phyloP scores from a whole-genome alignment of 2,797 vertebrate species.

The Sebastes matsubarae region DNA sequence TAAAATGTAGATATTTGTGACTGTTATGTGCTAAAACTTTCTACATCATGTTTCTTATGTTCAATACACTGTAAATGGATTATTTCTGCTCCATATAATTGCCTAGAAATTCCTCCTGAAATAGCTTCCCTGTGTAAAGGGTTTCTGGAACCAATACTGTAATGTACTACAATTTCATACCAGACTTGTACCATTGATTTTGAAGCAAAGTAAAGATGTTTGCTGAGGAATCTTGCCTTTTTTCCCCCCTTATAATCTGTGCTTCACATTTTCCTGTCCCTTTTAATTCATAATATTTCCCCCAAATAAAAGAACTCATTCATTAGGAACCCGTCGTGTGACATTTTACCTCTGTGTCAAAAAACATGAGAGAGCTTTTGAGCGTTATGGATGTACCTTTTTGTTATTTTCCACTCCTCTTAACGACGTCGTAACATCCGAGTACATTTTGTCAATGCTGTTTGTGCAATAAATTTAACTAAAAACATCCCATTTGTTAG shows the following conservation, averaged over 20 bases:
- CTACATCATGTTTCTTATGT: slow-evolving; percentile 2
- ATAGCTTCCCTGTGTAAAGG: slow-evolving; percentile 5
- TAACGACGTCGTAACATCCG: slow-evolving; percentile 70
- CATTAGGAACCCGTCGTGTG: slow-evolving; percentile 24
- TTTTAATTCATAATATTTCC: slow-evolving; percentile 22
- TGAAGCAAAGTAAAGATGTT: slow-evolving; percentile 12
- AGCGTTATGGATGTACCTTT: slow-evolving; percentile 56
- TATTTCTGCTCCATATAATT: slow-evolving; percentile 12
- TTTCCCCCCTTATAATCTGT: not conserved
- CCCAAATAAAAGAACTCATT: slow-evolving; percentile 45
- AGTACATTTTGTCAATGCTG: slow-evolving; percentile 82
- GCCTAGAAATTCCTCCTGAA: not conserved
- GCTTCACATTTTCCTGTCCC: slow-evolving; percentile 22
- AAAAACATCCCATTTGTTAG: slow-evolving; percentile 40
- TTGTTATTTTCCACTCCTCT: slow-evolving; percentile 66
- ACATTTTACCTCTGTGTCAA: slow-evolving; percentile 51
- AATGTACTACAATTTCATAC: slow-evolving; percentile 49
- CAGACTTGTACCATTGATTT: slow-evolving; percentile 37
- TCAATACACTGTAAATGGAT: not conserved
- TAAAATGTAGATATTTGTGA: slow-evolving; percentile 58
- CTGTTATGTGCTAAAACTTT: slow-evolving; percentile 60
- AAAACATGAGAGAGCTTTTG: slow-evolving; percentile 49
- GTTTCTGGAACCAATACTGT: slow-evolving; percentile 37
- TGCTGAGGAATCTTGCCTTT: not conserved
- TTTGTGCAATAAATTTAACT: slow-evolving; percentile 86